Evolutionary conservation across 2,888 invertebrate genomes (phyloP).

Genomic region (Seira sanloemensis): DNA sequence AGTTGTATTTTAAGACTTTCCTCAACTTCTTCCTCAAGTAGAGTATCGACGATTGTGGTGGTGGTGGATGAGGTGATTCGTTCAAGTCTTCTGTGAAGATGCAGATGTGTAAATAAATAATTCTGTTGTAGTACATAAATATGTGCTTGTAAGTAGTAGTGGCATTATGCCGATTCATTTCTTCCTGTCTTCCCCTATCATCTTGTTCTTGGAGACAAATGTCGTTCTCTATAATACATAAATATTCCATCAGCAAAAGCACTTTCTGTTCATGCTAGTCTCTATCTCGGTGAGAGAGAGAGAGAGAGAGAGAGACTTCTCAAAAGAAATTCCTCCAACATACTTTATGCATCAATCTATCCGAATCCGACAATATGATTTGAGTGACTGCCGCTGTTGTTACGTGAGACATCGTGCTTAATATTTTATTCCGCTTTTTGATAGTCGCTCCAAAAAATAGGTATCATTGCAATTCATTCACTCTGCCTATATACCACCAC

Average conservation of each 20-base stretch:
- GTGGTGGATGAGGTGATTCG: background rate
- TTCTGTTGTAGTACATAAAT: background rate
- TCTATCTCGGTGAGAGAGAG: too few relatives aligned
- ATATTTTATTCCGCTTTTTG: background rate
- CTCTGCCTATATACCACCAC: too few relatives aligned
- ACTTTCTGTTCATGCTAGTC: background rate
- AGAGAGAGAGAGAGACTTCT: too few relatives aligned
- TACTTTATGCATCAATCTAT: conserved; percentile 28
- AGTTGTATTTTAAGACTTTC: background rate
- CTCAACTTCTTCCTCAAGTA: background rate
- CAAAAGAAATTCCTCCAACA: conserved; percentile 13
- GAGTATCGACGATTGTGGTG: too few relatives aligned
- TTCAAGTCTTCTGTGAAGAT: background rate
- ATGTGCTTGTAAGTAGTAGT: background rate
- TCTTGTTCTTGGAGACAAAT: conserved; percentile 4
- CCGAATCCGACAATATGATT: conserved; percentile 4
- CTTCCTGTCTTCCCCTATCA: background rate
- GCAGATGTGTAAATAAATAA: background rate
- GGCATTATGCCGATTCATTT: background rate
- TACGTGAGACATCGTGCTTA: background rate
- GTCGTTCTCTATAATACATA: conserved; percentile 20
- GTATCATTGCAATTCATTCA: too few relatives aligned
- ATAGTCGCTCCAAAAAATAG: background rate
- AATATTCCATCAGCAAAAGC: conserved; percentile 31
- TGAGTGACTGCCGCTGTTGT: conserved; percentile 1